A percentile compares a stretch with the other conserved stretches of the same genome.
phyloP scores from a whole-genome alignment of 35 echinoderm and acorn worm species.

The Ptychodera flava region DNA sequence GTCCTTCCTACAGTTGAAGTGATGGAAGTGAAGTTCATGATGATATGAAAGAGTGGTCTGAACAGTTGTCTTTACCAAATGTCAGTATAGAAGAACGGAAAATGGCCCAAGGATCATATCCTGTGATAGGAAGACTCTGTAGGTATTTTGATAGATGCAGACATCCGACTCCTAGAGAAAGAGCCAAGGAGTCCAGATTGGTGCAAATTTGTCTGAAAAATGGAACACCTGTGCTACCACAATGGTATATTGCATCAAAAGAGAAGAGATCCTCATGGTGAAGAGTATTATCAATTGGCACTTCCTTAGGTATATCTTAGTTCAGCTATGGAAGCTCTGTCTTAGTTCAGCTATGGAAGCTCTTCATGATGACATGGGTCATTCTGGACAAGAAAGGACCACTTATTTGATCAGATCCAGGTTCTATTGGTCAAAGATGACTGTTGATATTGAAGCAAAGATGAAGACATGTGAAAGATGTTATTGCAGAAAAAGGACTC shows the following conservation, averaged over 20 bases:
- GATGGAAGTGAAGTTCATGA: too few relatives aligned
- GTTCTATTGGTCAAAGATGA: slow-evolving; percentile 14
- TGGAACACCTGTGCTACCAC: not conserved
- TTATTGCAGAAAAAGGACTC: too few relatives aligned
- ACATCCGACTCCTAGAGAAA: not conserved
- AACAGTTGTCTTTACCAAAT: not conserved
- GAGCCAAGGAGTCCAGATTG: not conserved
- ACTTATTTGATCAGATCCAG: slow-evolving; percentile 2
- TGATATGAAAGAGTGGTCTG: not conserved
- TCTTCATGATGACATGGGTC: too few relatives aligned
- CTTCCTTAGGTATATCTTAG: slow-evolving; percentile 4
- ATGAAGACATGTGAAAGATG: too few relatives aligned
- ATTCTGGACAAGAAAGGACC: slow-evolving; percentile 19
- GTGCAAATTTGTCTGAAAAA: not conserved
- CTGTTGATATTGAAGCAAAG: not conserved
- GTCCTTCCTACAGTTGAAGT: too few relatives aligned
- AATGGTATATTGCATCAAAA: too few relatives aligned
- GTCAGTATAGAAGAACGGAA: too few relatives aligned
- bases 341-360: slow-evolving; percentile 21
- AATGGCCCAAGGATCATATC: too few relatives aligned
- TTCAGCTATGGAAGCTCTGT: not conserved
- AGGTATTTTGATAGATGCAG: not conserved
- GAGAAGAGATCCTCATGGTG: too few relatives aligned
- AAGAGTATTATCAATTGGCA: too few relatives aligned
- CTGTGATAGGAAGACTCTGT: too few relatives aligned